phyloP scores from a whole-genome alignment of 2,797 vertebrate genomes.

The Phalanger gymnotis region DNA sequence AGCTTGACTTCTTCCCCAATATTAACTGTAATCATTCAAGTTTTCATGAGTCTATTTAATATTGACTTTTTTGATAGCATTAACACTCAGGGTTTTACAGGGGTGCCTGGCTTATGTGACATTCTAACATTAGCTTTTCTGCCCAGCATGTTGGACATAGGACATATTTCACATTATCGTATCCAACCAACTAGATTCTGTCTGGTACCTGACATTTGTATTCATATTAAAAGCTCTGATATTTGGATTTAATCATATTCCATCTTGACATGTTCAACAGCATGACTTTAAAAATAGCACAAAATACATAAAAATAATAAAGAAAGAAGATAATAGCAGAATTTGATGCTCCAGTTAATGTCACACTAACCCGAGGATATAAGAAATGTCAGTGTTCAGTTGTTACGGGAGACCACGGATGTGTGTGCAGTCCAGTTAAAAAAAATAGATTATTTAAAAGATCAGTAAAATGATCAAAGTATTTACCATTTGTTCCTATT shows the following conservation, averaged over 20 bases:
- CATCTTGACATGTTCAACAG: slow-evolving; percentile 69
- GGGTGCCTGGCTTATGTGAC: slow-evolving; percentile 27
- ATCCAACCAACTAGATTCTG: slow-evolving; percentile 44
- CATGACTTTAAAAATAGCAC: slow-evolving; percentile 72
- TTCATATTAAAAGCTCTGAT: slow-evolving; percentile 71
- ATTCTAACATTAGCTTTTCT: slow-evolving; percentile 44
- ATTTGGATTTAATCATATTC: slow-evolving; percentile 70
- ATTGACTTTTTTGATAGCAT: slow-evolving; percentile 11
- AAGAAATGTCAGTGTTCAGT: slow-evolving; percentile 71
- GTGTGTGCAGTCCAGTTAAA: slow-evolving; percentile 13
- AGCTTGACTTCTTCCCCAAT: slow-evolving; percentile 39
- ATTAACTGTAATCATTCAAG: slow-evolving; percentile 31
- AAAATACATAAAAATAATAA: slow-evolving; percentile 73
- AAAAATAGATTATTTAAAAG: slow-evolving; percentile 58
- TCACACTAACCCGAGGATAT: slow-evolving; percentile 61
- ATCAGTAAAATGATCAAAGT: slow-evolving; percentile 49
- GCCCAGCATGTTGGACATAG: slow-evolving; percentile 27
- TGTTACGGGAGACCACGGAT: slow-evolving; percentile 51
- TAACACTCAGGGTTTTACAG: slow-evolving; percentile 6
- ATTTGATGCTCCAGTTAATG: slow-evolving; percentile 66
- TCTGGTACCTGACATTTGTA: slow-evolving; percentile 67
- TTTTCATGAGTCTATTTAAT: slow-evolving; percentile 56
- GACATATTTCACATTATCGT: slow-evolving; percentile 41
- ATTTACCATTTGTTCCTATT: slow-evolving; percentile 51
- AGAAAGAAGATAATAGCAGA: slow-evolving; percentile 57